phyloP scores from a whole-genome alignment of 2,797 vertebrate genomes.

The Halcyon smyrnensis region DNA sequence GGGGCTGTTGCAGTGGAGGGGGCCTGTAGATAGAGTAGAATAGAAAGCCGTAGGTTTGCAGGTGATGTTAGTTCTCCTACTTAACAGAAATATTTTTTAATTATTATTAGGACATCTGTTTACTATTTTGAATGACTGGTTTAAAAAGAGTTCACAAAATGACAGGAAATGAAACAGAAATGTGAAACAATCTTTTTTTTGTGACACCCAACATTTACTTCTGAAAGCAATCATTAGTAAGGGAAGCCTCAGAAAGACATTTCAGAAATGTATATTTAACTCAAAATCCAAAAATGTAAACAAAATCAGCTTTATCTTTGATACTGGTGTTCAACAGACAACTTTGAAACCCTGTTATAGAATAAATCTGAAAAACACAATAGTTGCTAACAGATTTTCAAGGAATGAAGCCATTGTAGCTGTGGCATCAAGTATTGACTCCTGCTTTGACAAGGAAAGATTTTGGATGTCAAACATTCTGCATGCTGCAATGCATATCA shows the following conservation, averaged over 20 bases:
- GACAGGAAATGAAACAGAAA: constrained; percentile 20
- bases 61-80: not conserved
- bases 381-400: not conserved
- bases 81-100: not conserved
- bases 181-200: not conserved
- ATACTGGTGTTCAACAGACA: not conserved
- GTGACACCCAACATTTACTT: not conserved
- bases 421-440: not conserved
- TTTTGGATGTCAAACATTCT: not conserved
- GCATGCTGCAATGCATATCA: not conserved
- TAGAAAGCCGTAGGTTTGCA: not conserved
- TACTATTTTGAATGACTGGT: not conserved
- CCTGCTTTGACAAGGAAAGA: not conserved
- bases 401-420: not conserved
- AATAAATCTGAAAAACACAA: constrained; percentile 2
- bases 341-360: not conserved
- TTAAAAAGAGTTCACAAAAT: constrained; percentile 11
- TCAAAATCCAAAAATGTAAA: not conserved
- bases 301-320: not conserved
- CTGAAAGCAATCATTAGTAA: constrained; percentile 13
- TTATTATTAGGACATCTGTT: constrained; percentile 24
- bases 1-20: not conserved
- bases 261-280: not conserved
- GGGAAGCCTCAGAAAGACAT: not conserved
- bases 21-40: not conserved